Evolutionary conservation across 2,888 invertebrate species (phyloP).

Genomic region (Meganola albula): DNA sequence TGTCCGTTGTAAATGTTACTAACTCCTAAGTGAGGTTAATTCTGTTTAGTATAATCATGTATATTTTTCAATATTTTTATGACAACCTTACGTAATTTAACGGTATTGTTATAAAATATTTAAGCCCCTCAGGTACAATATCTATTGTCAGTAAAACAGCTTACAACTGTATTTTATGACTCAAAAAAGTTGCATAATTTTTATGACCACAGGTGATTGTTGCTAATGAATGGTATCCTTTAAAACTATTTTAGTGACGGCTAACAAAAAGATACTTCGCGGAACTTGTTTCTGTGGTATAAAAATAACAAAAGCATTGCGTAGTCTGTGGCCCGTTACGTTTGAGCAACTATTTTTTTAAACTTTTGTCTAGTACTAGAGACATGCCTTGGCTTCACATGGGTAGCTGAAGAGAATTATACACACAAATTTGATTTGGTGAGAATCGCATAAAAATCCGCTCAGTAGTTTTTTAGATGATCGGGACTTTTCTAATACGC

Average conservation of each 20-base stretch:
- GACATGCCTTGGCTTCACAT: too few relatives aligned
- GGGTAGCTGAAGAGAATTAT: too few relatives aligned
- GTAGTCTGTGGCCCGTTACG: background rate
- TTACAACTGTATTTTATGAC: slow-evolving; percentile 50
- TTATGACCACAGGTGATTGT: slow-evolving; percentile 48
- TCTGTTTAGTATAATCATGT: too few relatives aligned
- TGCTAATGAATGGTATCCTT: slow-evolving; percentile 34
- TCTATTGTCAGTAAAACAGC: slow-evolving; percentile 46
- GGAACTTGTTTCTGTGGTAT: slow-evolving; percentile 19
- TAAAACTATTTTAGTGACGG: slow-evolving; percentile 28
- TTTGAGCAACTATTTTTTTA: slow-evolving; percentile 3
- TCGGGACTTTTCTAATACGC: too few relatives aligned
- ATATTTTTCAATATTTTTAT: too few relatives aligned
- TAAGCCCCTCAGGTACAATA: slow-evolving; percentile 47
- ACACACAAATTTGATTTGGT: too few relatives aligned
- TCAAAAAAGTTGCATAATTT: slow-evolving; percentile 53
- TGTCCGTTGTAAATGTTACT: too few relatives aligned
- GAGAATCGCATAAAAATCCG: too few relatives aligned
- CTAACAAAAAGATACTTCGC: slow-evolving; percentile 26
- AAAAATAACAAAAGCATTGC: slow-evolving; percentile 3
- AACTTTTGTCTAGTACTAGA: too few relatives aligned
- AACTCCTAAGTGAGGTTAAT: too few relatives aligned
- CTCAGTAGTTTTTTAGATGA: too few relatives aligned
- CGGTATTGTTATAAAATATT: slow-evolving; percentile 16
- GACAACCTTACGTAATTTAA: slow-evolving; percentile 11